Base-by-base conservation (phyloP, 1,140 invertebrate species). In the Ericerus pela region DNA sequence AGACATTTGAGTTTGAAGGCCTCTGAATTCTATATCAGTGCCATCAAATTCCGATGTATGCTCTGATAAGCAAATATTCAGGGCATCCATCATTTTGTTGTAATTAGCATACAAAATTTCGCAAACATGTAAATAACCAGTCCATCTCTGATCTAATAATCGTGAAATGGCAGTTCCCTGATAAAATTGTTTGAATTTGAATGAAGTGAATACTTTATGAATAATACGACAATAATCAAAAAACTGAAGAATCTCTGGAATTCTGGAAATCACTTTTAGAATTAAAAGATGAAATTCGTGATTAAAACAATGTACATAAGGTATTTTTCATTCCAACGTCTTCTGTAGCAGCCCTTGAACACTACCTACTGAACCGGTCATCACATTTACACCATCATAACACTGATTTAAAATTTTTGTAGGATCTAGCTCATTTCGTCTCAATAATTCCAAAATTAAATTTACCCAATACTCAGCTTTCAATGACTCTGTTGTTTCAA, bases 71-170 rank as follows among this genome's bases (percentile, higher is more conserved):
- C 28, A n/a, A 51, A 6, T 8, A 51, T 51, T 6, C 18, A n/a
- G 16, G 6, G 1, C 26, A n/a, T 27, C 26, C 28, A 27, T n/a
- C n/a, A n/a, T n/a, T n/a, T n/a, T n/a, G n/a, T n/a, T n/a, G n/a
- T n/a, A n/a, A n/a, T n/a, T n/a, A 51, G 26, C 28, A 27, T 51
- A 28, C 2, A 51, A 28, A 51, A 51, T 51, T 28, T 51, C 26
- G 30, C 4, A 51, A 12, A 51, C 20, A 28, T 51, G 27, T 28
- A 51, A 51, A 51, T 28, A 3, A 3, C 26, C 1, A 28, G 26
- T 28, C 24, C 26, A 51, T 18, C 47, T n/a, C 20, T 51, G 26
- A 16, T 51, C 24, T 51, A 51, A 51, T 11, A 28, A 51, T 51
- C 26, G 27, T 28, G 30, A n/a, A 28, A 18, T 51, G 30, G 27